Conservation (phyloP, 2,888 invertebrate genomes). For the Caenorhabditis uteleia region DNA sequence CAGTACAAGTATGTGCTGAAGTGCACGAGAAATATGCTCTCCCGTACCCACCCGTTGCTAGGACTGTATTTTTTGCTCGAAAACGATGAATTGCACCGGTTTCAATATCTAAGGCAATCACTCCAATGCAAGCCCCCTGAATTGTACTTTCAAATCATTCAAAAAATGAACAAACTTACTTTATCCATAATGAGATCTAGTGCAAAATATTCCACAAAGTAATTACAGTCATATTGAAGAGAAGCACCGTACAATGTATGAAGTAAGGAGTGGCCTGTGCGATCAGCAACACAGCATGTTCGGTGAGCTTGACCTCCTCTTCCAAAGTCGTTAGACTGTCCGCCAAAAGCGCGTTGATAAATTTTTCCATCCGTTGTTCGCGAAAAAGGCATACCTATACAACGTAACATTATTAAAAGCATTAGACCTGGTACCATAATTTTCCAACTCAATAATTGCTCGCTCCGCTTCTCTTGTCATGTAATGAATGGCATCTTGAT, state of each 20-base stretch:
- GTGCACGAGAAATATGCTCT: slow-evolving; percentile 97
- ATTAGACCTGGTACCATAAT: slow-evolving; percentile 79
- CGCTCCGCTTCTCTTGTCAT: slow-evolving; percentile 80
- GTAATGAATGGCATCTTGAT: slow-evolving; percentile 96
- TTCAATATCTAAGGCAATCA: slow-evolving; percentile 89
- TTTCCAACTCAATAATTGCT: slow-evolving; percentile 73
- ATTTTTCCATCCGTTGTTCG: slow-evolving; percentile 93
- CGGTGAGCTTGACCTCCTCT: slow-evolving; percentile 82
- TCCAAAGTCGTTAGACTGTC: slow-evolving; percentile 93
- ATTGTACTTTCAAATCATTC: not conserved
- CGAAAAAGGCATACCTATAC: slow-evolving; percentile 77
- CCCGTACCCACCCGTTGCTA: slow-evolving; percentile 75
- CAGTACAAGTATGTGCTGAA: slow-evolving; percentile 97
- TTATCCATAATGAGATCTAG: slow-evolving; percentile 92
- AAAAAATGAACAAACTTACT: not conserved
- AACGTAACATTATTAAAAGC: not conserved
- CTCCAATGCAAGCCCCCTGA: slow-evolving; percentile 75
- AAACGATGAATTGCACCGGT: slow-evolving; percentile 94
- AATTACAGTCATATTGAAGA: slow-evolving; percentile 92
- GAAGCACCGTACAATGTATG: slow-evolving; percentile 96
- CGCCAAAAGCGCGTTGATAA: slow-evolving; percentile 98
- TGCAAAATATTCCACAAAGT: slow-evolving; percentile 97
- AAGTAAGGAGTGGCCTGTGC: slow-evolving; percentile 95
- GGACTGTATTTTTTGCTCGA: slow-evolving; percentile 80
- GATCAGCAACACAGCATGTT: slow-evolving; percentile 95